Percentiles rank a stretch among this genome's conserved stretches.
These are phyloP conservation scores for Pteria penguin DNA, from an alignment of 2,888 invertebrate species.

Conservation along the genomic window DNA sequence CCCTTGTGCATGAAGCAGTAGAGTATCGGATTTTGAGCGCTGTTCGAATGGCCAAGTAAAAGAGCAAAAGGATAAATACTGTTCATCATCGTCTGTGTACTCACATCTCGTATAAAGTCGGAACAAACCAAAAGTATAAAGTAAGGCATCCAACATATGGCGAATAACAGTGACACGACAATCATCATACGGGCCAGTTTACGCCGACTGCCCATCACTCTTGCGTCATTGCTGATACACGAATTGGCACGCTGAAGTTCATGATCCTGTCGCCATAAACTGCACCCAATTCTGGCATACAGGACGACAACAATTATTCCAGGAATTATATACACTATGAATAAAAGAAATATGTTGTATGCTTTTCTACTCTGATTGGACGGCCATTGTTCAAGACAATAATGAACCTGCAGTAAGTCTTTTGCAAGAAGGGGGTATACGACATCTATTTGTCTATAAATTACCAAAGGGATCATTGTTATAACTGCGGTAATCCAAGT, in stretches of 20 bases:
- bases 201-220: slow-evolving; percentile 84
- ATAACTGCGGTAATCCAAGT: slow-evolving; percentile 86
- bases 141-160: slow-evolving; percentile 89
- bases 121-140: slow-evolving; percentile 85
- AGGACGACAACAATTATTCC: slow-evolving; percentile 82
- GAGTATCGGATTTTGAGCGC: slow-evolving; percentile 88
- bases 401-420: slow-evolving; percentile 26
- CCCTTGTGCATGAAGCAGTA: slow-evolving; percentile 88
- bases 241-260: slow-evolving; percentile 62
- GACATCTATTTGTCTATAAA: slow-evolving; percentile 78
- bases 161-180: slow-evolving; percentile 87
- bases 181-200: slow-evolving; percentile 88
- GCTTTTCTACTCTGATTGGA: slow-evolving; percentile 81
- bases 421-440: slow-evolving; percentile 10
- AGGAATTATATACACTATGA: slow-evolving; percentile 88
- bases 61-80: slow-evolving; percentile 84
- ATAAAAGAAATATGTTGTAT: slow-evolving; percentile 86
- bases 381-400: slow-evolving; percentile 61
- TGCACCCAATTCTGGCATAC: slow-evolving; percentile 81
- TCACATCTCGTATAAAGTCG: slow-evolving; percentile 81
- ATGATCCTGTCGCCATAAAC: slow-evolving; percentile 73
- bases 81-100: slow-evolving; percentile 61
- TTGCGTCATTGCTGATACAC: slow-evolving; percentile 50
- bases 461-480: slow-evolving; percentile 86
- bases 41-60: slow-evolving; percentile 87